Base-by-base conservation (phyloP, 1,140 invertebrate species). In the Semibalanus balanoides region DNA sequence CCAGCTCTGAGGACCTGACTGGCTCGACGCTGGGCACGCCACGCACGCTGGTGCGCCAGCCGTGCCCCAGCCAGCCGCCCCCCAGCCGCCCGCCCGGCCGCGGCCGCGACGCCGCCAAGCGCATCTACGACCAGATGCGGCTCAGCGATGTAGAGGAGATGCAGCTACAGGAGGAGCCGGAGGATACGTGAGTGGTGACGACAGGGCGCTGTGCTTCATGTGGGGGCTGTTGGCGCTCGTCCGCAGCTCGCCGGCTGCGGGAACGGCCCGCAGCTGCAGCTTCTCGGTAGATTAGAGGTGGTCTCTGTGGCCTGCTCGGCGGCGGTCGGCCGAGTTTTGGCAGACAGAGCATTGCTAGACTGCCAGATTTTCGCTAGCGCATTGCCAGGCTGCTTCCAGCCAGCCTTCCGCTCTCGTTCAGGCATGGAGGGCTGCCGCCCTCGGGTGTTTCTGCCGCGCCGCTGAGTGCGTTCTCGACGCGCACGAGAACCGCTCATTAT, bases 1-100 rank as follows among this genome's bases (percentile, higher is more conserved):
- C 81, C 74, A 80, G 80, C 9, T 78, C 81, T 75, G 81, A 82
- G 75, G 81, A 82, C 64, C 74, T 82, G 31, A 64, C 7, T 19
- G 51, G 51, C 51, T 64, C 51, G 51, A 19, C 51, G 51, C 51
- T 64, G 51, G 51, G 14, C 51, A 64, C 51, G 11, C 51, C 51
- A 19, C 51, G 51, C 51, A 64, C 51, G 11, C 51, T 64, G 51
- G 51, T 25, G 51, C 51, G 51, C 51, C 51, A 64, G 51, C 14
- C 51, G 76, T 0, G 73, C 78, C n/a, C 76, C 77, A 71, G 73
- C 76, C 75, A 77, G 79, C 14, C 71, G 76, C 3, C 75, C 78
- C 27, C 76, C 77, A 69, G 72, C n/a, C 74, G 40, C 77, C 72
- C 43, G 78, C 79, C 76, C 78, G 77, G 3, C 78, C 80, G 40